A percentile compares a stretch with the other conserved stretches of the same genome.
Evolutionary conservation across 2,888 invertebrate genomes (phyloP).

Genomic region (Fragum whitleyi): DNA sequence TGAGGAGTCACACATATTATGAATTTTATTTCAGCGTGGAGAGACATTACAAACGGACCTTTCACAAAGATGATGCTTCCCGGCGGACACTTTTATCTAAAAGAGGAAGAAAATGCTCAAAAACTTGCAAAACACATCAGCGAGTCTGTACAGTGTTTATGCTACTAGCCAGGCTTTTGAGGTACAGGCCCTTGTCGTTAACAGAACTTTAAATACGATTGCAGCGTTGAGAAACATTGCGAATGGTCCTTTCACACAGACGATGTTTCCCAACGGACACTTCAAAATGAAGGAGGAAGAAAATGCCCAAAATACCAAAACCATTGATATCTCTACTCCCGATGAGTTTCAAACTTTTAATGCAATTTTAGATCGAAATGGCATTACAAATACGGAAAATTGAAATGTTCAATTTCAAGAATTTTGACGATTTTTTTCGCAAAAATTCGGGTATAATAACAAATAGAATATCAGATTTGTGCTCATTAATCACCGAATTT

Average conservation of each 20-base stretch:
- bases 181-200: background rate
- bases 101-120: conserved; percentile 64
- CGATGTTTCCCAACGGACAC: background rate
- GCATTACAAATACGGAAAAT: too few relatives aligned
- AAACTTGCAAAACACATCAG: conserved; percentile 53
- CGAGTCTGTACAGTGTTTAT: background rate
- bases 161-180: background rate
- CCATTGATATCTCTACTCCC: background rate
- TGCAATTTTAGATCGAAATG: too few relatives aligned
- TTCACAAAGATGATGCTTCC: conserved; percentile 67
- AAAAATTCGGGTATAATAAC: too few relatives aligned
- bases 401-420: too few relatives aligned
- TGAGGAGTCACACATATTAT: too few relatives aligned
- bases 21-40: conserved; percentile 78
- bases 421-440: too few relatives aligned
- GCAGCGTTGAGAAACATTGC: background rate
- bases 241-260: background rate
- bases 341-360: too few relatives aligned
- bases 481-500: too few relatives aligned
- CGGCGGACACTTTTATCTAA: conserved; percentile 80
- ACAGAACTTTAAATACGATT: background rate
- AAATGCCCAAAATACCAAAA: background rate
- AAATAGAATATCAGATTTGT: too few relatives aligned
- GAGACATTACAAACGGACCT: conserved; percentile 70
- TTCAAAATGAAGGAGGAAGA: background rate